phyloP scores from a whole-genome alignment of 2,888 invertebrate genomes.

The Agonopterix subpropinquella region DNA sequence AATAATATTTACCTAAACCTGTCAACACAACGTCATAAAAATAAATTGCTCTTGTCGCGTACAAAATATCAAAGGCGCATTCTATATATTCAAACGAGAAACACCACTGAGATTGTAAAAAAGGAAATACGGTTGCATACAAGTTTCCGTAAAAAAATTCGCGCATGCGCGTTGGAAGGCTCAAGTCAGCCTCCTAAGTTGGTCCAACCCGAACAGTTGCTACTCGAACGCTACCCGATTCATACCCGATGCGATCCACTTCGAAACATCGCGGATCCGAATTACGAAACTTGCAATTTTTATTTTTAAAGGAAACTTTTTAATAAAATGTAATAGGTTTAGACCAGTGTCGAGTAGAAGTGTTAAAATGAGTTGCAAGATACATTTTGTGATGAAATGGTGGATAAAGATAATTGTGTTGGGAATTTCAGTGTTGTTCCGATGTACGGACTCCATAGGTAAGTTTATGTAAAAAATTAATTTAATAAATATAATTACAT shows the following conservation, averaged over 20 bases:
- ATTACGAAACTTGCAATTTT: slow-evolving; percentile 26
- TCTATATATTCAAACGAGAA: slow-evolving; percentile 35
- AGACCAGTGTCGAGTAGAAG: slow-evolving; percentile 8
- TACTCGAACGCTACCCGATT: slow-evolving; percentile 19
- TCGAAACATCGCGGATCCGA: slow-evolving; percentile 16
- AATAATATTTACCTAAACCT: too few species aligned
- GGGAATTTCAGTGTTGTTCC: slow-evolving; percentile 65
- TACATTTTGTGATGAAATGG: slow-evolving; percentile 53
- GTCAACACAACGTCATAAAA: neutral
- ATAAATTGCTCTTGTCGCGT: slow-evolving; percentile 14
- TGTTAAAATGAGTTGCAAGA: slow-evolving; percentile 13
- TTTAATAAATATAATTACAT: too few species aligned
- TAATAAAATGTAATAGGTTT: slow-evolving; percentile 12
- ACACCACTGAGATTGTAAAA: slow-evolving; percentile 14
- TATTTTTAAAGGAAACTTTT: slow-evolving; percentile 18
- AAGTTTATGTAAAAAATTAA: slow-evolving; percentile 25
- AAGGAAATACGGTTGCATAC: slow-evolving; percentile 23
- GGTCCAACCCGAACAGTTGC: slow-evolving; percentile 29
- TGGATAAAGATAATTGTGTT: slow-evolving; percentile 37
- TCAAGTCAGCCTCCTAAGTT: neutral
- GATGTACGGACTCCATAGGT: slow-evolving; percentile 64
- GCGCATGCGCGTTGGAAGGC: slow-evolving; percentile 33
- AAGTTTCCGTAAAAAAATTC: slow-evolving; percentile 15
- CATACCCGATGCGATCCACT: slow-evolving; percentile 18
- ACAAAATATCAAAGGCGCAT: slow-evolving; percentile 34